These are phyloP conservation scores for Syndactyla subalaris DNA, from an alignment of 2,797 vertebrate genomes.

Conservation along the genomic window DNA sequence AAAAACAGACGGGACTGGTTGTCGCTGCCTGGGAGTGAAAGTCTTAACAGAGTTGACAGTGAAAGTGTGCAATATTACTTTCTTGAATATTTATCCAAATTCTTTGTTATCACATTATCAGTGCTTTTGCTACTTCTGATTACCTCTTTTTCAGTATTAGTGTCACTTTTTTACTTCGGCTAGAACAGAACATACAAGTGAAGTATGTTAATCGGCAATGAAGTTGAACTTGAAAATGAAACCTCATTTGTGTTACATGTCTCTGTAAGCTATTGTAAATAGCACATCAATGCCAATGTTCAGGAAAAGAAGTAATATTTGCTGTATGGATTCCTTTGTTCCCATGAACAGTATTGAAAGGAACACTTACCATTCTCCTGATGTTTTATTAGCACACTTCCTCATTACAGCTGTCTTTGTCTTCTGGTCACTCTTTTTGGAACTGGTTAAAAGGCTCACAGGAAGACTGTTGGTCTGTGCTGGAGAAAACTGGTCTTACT, in stretches of 20 bases:
- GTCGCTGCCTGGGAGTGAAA: conserved; percentile 42
- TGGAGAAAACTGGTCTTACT: conserved; percentile 34
- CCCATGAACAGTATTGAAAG: conserved; percentile 65
- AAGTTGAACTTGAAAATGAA: conserved; percentile 74
- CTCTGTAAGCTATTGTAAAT: conserved; percentile 76
- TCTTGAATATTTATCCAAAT: conserved; percentile 52
- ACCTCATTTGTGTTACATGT: conserved; percentile 71
- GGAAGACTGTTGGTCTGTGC: background rate
- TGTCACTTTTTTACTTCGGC: conserved; percentile 75
- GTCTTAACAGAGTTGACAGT: conserved; percentile 53
- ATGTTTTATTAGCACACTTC: conserved; percentile 50
- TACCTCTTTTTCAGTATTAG: conserved; percentile 76
- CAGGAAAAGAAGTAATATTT: conserved; percentile 22
- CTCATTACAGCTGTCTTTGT: conserved; percentile 41
- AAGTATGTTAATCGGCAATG: conserved; percentile 62
- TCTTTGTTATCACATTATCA: conserved; percentile 29
- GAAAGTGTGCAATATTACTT: conserved; percentile 73
- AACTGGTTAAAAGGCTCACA: background rate
- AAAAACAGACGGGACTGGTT: conserved; percentile 62
- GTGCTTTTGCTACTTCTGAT: conserved; percentile 67
- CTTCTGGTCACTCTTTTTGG: conserved; percentile 13
- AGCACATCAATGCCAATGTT: conserved; percentile 66
- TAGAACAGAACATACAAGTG: conserved; percentile 45
- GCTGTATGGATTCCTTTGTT: conserved; percentile 32
- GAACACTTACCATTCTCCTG: conserved; percentile 36